These are phyloP conservation scores for Diachasma alloeum DNA, from an alignment of 1,140 invertebrate species.

Conservation along the genomic window DNA sequence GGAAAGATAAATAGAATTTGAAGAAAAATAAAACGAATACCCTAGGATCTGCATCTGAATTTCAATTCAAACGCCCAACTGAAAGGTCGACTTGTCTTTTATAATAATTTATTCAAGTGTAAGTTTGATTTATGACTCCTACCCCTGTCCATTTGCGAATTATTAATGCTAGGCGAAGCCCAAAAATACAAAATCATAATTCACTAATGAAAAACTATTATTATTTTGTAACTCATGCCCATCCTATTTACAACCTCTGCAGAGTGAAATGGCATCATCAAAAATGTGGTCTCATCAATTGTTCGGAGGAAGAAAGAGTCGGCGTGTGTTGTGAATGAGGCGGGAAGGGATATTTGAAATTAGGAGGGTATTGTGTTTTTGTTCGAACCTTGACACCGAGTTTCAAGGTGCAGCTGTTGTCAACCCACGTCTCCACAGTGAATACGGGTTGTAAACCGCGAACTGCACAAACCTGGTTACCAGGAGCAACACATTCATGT, in stretches of 20 bases:
- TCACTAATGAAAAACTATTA: background rate
- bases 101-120: conserved; percentile 15
- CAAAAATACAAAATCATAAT: conserved; percentile 1
- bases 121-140: conserved; percentile 17
- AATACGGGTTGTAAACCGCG: conserved; percentile 33
- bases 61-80: conserved; percentile 14
- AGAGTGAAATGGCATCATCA: background rate
- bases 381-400: conserved; percentile 30
- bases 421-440: conserved; percentile 34
- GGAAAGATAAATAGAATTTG: conserved; percentile 28
- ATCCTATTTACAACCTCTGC: background rate
- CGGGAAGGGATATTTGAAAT: conserved; percentile 33
- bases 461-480: background rate
- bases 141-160: background rate
- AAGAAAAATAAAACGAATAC: conserved; percentile 11
- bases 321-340: background rate
- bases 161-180: conserved; percentile 1
- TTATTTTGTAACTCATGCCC: background rate
- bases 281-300: background rate
- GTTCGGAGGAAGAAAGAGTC: background rate
- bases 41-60: conserved; percentile 22
- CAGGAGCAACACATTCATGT: background rate
- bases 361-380: conserved; percentile 38
- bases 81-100: background rate
- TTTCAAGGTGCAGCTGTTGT: conserved; percentile 36